Evolutionary conservation across 2,797 vertebrate species (phyloP).

Genomic region (Bryconaethiops microstoma): DNA sequence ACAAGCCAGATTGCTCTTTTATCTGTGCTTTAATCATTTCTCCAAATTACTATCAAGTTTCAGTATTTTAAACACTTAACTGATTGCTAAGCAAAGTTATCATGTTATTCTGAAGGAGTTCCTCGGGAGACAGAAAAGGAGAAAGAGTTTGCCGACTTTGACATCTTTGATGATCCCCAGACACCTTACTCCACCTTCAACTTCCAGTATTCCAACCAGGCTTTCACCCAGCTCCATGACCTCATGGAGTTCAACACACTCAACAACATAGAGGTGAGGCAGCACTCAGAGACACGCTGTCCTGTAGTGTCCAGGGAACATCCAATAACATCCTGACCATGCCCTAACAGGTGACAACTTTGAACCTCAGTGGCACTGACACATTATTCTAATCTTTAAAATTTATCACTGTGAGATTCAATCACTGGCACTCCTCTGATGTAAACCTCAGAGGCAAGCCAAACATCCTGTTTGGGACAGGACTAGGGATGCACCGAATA

Average conservation of each 20-base stretch:
- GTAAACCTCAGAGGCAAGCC: too few species aligned
- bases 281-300: conserved; percentile 28
- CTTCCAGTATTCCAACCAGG: conserved; percentile 93
- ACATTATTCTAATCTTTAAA: neutral
- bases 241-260: conserved; percentile 98
- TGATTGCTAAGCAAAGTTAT: neutral
- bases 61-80: neutral
- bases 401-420: too few species aligned
- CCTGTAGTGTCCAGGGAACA: neutral
- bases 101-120: conserved; percentile 75
- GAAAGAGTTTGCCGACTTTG: conserved; percentile 92
- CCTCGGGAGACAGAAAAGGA: conserved; percentile 88
- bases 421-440: too few species aligned
- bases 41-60: neutral
- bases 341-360: neutral
- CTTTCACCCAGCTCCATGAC: conserved; percentile 90
- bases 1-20: neutral
- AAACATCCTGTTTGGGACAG: too few species aligned
- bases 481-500: too few species aligned
- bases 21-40: neutral
- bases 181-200: conserved; percentile 96
- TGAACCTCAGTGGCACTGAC: neutral
- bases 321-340: neutral
- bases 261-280: conserved; percentile 92
- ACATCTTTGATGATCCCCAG: conserved; percentile 95